Conservation (phyloP, 2,888 invertebrate genomes). For the Nysson spinosus region DNA sequence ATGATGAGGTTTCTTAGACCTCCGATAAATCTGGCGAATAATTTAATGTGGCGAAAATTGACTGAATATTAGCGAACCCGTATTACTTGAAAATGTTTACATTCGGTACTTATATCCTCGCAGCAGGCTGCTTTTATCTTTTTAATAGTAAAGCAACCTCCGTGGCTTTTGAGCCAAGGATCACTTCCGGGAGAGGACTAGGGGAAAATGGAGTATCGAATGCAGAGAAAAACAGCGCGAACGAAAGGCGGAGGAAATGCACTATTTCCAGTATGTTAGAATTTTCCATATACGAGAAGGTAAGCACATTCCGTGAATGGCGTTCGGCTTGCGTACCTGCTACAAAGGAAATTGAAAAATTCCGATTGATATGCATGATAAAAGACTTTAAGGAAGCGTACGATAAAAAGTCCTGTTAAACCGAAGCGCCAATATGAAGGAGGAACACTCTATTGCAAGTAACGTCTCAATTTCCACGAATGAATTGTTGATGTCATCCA, state of each 20-base stretch:
- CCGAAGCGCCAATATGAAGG: too few relatives aligned
- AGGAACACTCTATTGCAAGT: too few relatives aligned
- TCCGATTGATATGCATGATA: constrained; percentile 9
- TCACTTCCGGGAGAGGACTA: constrained; percentile 40
- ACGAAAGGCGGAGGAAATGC: neutral
- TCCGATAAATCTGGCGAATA: too few relatives aligned
- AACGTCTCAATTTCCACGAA: too few relatives aligned
- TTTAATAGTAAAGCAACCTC: constrained; percentile 43
- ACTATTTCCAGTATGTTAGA: constrained; percentile 28
- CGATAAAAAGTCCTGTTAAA: constrained; percentile 19
- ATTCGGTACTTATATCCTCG: too few relatives aligned
- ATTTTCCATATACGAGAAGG: constrained; percentile 32
- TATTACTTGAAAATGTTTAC: too few relatives aligned
- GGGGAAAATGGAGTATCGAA: constrained; percentile 40
- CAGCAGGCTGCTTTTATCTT: too few relatives aligned
- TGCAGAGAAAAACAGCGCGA: constrained; percentile 38
- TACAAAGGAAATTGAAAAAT: constrained; percentile 42
- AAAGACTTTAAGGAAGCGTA: constrained; percentile 5
- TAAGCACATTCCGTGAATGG: constrained; percentile 18
- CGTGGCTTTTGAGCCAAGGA: constrained; percentile 28
- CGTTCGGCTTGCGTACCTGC: constrained; percentile 14
- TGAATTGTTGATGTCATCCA: too few relatives aligned
- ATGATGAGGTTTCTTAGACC: too few relatives aligned
- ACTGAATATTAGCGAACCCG: too few relatives aligned
- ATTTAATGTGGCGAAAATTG: too few relatives aligned